Base-by-base conservation (phyloP, 2,888 invertebrate genomes). In the Harpalus rubripes region DNA sequence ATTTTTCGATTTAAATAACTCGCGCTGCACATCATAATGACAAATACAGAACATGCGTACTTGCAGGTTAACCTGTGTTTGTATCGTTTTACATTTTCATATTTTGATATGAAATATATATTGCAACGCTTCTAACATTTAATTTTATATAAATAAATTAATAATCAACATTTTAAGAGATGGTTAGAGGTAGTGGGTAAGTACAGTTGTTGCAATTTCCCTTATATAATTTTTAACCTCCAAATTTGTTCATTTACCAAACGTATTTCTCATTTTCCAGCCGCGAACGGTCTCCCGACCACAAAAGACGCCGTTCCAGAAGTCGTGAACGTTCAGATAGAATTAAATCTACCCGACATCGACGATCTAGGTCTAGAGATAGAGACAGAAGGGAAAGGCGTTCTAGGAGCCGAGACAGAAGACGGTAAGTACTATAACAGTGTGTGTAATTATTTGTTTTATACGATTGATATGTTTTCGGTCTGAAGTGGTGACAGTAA, bases 311-410 rank as follows among this genome's bases (percentile, higher is more conserved):
- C 22, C 87, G 90, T 78, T 88, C 89, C 10, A 85, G 88, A 52
- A 90, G 89, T 86, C 88, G 89, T 86, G 89, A 90, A 16, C 68
- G 87, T 44, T 16, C 84, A n/a, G 94, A 95, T 72, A 92, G 95
- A 84, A 90, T 91, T 7, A 94, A 94, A 89, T 92, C 93, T 26
- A 92, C 92, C 15, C 92, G 95, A 86, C 93, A 94, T 88, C 93
- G 95, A 88, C 93, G 95, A 85, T 95, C 95, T 88, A 93, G 95
- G 87, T 95, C 95, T 68, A 92, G 95, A 86, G 95, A 95, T 52
- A 89, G 95, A 58, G 94, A 95, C 92, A 93, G 88, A 88, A 87
- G 90, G 72, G 90, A 90, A 58, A 86, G 87, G 80, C 87, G 90
- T 78, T 89, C 90, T 85, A 85, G 87, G 87, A 87, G 87, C 87